These are phyloP conservation scores for Schrankia costaestrigalis DNA, from an alignment of 2,888 invertebrate genomes.

Conservation along the genomic window DNA sequence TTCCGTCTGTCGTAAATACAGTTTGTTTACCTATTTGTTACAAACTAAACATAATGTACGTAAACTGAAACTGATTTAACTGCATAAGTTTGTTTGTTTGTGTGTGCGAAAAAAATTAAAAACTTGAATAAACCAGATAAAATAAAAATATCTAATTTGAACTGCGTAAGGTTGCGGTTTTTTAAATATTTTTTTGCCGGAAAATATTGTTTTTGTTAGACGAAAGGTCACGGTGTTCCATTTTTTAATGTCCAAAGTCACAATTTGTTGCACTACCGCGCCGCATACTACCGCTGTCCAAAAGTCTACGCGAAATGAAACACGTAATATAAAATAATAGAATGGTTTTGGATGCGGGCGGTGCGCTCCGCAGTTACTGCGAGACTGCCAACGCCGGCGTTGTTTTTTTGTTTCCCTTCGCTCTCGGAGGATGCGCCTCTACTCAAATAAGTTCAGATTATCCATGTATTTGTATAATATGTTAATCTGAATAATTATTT, in stretches of 20 bases:
- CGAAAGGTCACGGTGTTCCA: constrained; percentile 53
- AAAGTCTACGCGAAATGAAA: constrained; percentile 79
- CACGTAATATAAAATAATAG: constrained; percentile 77
- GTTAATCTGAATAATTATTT: constrained; percentile 25
- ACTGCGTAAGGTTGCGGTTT: constrained; percentile 73
- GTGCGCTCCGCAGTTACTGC: constrained; percentile 68
- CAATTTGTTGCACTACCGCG: constrained; percentile 73
- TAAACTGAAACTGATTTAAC: constrained; percentile 55
- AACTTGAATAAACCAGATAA: constrained; percentile 55
- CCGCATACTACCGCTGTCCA: constrained; percentile 72
- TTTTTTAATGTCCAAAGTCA: constrained; percentile 68
- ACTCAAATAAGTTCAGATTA: constrained; percentile 62
- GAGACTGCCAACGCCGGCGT: constrained; percentile 57
- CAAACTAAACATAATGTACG: constrained; percentile 60
- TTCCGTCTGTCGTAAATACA: constrained; percentile 56
- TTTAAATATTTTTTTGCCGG: constrained; percentile 58
- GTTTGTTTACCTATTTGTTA: constrained; percentile 50
- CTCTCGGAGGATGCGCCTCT: constrained; percentile 62
- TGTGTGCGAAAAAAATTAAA: constrained; percentile 34
- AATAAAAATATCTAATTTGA: constrained; percentile 67
- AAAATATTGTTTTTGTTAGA: constrained; percentile 40
- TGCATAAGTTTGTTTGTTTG: constrained; percentile 53
- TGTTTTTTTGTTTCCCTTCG: constrained; percentile 69
- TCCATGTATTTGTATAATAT: constrained; percentile 44
- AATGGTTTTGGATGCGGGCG: constrained; percentile 69